These are phyloP conservation scores for Pelobates fuscus DNA, from an alignment of 2,113 vertebrate species.

Conservation along the genomic window DNA sequence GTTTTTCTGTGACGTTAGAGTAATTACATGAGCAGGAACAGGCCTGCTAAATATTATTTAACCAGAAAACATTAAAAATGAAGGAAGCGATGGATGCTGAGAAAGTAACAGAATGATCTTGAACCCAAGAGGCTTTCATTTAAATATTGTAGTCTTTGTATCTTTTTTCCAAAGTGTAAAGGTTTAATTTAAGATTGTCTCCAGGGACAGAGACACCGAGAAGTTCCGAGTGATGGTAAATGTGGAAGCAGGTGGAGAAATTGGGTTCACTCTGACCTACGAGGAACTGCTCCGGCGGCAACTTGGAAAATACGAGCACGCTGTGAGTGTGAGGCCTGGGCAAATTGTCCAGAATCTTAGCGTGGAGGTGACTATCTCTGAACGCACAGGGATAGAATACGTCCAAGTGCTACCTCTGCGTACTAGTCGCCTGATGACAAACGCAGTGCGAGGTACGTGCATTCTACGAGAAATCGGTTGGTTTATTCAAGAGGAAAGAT, in stretches of 20 bases:
- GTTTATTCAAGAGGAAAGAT: too few relatives aligned
- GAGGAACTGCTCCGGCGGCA: slow-evolving; percentile 75
- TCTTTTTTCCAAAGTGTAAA: background rate
- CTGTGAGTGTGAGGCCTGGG: slow-evolving; percentile 69
- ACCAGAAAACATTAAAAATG: too few relatives aligned
- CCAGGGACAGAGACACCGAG: slow-evolving; percentile 75
- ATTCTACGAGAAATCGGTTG: background rate
- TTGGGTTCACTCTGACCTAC: slow-evolving; percentile 71
- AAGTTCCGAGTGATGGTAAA: slow-evolving; percentile 77
- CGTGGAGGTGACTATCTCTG: slow-evolving; percentile 70
- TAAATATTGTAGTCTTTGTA: too few relatives aligned
- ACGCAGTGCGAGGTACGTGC: slow-evolving; percentile 61
- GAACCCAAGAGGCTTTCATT: too few relatives aligned
- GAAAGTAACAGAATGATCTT: too few relatives aligned
- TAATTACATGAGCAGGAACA: too few relatives aligned
- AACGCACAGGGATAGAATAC: slow-evolving; percentile 72
- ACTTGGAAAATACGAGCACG: slow-evolving; percentile 73
- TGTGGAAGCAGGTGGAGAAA: slow-evolving; percentile 65
- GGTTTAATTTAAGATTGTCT: background rate
- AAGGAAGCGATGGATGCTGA: too few relatives aligned
- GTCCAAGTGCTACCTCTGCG: slow-evolving; percentile 72
- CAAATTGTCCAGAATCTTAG: slow-evolving; percentile 74
- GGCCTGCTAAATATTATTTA: too few relatives aligned
- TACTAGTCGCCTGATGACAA: slow-evolving; percentile 65
- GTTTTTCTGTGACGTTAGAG: too few relatives aligned